A percentile compares a stretch with the other conserved stretches of the same genome.
Evolutionary conservation across 64 coral and sea anemone species (phyloP).

Genomic region (Hydrozoanthus tunicans): DNA sequence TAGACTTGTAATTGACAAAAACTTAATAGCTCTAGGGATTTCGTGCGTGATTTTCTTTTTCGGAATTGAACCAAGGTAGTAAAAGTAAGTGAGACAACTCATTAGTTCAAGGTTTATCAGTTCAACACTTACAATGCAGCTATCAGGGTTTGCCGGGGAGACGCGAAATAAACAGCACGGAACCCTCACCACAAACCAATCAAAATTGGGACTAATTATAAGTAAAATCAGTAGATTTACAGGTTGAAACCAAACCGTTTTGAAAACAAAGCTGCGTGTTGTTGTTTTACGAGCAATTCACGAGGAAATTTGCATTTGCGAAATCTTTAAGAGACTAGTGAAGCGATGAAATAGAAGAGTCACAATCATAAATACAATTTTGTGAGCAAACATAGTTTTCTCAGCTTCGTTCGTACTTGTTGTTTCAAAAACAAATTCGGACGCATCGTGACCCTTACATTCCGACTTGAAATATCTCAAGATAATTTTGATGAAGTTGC

Average conservation of each 20-base stretch:
- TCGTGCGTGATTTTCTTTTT: too few species aligned
- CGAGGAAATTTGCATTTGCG: neutral
- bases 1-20: too few species aligned
- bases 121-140: neutral
- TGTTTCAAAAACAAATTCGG: neutral
- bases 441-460: too few species aligned
- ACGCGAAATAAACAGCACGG: neutral
- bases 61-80: neutral
- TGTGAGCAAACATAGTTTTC: too few species aligned
- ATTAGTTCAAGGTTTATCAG: neutral
- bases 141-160: neutral
- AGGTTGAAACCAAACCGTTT: neutral
- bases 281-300: neutral
- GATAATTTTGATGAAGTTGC: too few species aligned
- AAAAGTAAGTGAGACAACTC: neutral
- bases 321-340: neutral
- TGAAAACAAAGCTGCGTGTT: conserved; percentile 19
- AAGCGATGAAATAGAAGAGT: too few species aligned
- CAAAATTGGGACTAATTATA: neutral
- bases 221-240: neutral
- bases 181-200: neutral
- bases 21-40: too few species aligned
- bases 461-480: too few species aligned
- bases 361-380: too few species aligned
- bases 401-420: neutral